Evolutionary conservation across 2,113 vertebrate genomes (phyloP).

Genomic region (Columbina picui): DNA sequence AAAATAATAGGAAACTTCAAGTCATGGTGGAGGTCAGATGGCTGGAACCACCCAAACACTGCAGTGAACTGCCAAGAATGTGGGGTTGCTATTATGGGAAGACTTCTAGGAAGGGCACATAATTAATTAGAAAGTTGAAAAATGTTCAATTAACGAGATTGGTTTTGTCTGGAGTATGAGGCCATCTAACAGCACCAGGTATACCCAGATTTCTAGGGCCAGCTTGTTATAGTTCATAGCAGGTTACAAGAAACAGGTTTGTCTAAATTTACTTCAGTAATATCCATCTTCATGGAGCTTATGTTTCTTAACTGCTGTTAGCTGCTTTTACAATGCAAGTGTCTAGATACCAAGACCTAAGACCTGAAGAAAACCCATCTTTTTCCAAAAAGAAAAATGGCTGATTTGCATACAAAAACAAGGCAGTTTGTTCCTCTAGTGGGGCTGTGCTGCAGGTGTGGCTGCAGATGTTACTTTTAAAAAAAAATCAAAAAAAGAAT

Average conservation of each 20-base stretch:
- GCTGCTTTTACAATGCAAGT: neutral
- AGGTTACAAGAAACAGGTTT: neutral
- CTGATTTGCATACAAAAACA: neutral
- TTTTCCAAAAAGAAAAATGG: neutral
- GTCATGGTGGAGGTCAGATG: neutral
- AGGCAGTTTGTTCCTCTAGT: neutral
- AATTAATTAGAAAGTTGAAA: neutral
- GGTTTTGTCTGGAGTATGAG: neutral
- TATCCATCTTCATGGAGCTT: neutral
- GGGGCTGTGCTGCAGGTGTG: neutral
- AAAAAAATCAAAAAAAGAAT: neutral
- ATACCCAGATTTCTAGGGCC: neutral
- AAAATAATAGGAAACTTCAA: neutral
- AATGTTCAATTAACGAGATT: neutral
- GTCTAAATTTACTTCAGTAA: neutral
- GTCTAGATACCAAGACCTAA: neutral
- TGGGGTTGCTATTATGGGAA: neutral
- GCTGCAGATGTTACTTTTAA: neutral
- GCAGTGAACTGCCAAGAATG: neutral
- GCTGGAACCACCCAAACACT: neutral
- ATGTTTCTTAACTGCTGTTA: neutral
- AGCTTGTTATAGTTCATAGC: neutral
- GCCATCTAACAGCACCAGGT: neutral
- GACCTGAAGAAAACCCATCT: neutral
- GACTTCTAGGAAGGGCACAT: neutral